A percentile compares a stretch with the other conserved stretches of the same genome.
phyloP scores from a whole-genome alignment of 53 echinoderm and acorn worm species.

The Zoroaster sp. region DNA sequence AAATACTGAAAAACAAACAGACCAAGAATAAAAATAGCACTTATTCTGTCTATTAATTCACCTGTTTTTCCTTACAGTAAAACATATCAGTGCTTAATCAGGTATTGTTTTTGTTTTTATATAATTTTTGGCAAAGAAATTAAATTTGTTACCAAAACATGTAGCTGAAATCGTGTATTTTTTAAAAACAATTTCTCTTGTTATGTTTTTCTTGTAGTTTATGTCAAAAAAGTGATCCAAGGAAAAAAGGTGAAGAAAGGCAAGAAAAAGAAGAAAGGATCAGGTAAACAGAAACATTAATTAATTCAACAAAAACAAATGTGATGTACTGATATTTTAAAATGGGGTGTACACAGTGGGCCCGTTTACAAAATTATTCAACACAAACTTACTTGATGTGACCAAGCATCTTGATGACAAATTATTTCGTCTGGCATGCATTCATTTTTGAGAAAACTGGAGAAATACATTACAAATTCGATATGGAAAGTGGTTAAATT shows the following conservation, averaged over 20 bases:
- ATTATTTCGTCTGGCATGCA: neutral
- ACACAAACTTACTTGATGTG: neutral
- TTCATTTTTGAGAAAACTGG: neutral
- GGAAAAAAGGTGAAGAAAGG: slow-evolving; percentile 85
- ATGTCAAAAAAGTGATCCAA: slow-evolving; percentile 68
- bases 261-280: slow-evolving; percentile 87
- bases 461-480: neutral
- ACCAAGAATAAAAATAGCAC: no score
- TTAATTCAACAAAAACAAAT: neutral
- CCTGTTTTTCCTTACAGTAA: no score
- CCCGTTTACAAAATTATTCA: neutral
- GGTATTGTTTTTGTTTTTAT: no score
- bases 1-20: no score
- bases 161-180: neutral
- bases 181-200: neutral
- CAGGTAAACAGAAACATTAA: slow-evolving; percentile 32
- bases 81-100: no score
- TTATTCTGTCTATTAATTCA: no score
- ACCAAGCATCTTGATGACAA: no score
- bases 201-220: slow-evolving; percentile 45
- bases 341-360: neutral
- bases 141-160: no score
- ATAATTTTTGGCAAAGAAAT: no score
- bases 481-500: neutral
- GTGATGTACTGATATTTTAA: neutral